Conservation (phyloP, 2,888 invertebrate genomes). For the Syrista parreyssii region DNA sequence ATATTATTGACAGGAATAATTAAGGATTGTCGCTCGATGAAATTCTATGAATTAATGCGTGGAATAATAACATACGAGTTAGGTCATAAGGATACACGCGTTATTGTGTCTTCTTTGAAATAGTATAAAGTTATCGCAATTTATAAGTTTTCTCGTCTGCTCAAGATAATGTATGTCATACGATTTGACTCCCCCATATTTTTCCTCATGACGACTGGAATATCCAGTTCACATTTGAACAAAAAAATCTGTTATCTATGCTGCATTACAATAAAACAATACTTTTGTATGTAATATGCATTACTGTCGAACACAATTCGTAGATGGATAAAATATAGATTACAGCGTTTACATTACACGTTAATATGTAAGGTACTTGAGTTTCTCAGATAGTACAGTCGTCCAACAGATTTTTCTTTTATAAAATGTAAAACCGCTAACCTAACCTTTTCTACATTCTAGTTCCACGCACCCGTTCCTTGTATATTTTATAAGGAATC, state of each 20-base stretch:
- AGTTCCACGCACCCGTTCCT: too few species aligned
- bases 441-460: too few species aligned
- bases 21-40: too few species aligned
- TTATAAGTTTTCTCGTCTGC: conserved; percentile 19
- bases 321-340: background rate
- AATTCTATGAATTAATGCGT: too few species aligned
- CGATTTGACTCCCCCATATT: background rate
- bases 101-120: background rate
- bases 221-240: background rate
- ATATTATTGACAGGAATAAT: too few species aligned
- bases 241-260: background rate
- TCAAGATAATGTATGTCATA: conserved; percentile 9
- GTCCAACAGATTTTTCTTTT: background rate
- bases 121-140: conserved; percentile 10
- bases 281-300: background rate
- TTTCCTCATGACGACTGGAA: conserved; percentile 5
- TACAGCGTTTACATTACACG: background rate
- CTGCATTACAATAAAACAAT: background rate
- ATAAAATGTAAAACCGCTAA: background rate
- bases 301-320: background rate
- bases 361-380: background rate
- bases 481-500: too few species aligned
- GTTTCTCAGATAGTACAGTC: background rate
- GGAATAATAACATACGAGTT: too few species aligned
- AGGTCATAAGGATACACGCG: too few species aligned